These are phyloP conservation scores for Ptychadena robeensis DNA, from an alignment of 2,797 vertebrate genomes.

Conservation along the genomic window DNA sequence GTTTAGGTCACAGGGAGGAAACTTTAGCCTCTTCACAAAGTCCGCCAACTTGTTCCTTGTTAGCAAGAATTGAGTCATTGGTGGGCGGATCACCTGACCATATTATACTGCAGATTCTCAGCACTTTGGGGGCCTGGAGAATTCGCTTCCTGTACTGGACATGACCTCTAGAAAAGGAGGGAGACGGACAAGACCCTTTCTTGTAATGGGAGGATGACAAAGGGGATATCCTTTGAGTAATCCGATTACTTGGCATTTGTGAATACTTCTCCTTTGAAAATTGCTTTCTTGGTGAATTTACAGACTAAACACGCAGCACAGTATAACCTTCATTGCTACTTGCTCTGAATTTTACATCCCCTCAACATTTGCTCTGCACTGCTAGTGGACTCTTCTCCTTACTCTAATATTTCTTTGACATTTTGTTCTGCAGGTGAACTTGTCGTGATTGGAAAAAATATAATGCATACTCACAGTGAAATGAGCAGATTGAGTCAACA, in stretches of 20 bases:
- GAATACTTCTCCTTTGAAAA: background rate
- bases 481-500: no score
- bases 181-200: background rate
- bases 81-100: constrained; percentile 40
- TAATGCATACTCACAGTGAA: no score
- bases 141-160: constrained; percentile 27
- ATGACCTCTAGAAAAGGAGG: background rate
- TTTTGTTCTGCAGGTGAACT: no score
- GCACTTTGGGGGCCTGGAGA: constrained; percentile 66
- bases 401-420: no score
- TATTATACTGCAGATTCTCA: constrained; percentile 29
- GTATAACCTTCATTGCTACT: no score
- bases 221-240: background rate
- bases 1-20: background rate
- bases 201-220: background rate
- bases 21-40: background rate
- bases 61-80: constrained; percentile 23
- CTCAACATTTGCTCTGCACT: no score
- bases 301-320: background rate
- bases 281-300: background rate
- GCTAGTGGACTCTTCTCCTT: no score
- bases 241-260: background rate
- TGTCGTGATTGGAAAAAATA: no score
- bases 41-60: constrained; percentile 26
- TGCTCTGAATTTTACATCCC: no score